Conservation (phyloP, 2,888 invertebrate genomes). For the Leptinotarsa peninsularis region DNA sequence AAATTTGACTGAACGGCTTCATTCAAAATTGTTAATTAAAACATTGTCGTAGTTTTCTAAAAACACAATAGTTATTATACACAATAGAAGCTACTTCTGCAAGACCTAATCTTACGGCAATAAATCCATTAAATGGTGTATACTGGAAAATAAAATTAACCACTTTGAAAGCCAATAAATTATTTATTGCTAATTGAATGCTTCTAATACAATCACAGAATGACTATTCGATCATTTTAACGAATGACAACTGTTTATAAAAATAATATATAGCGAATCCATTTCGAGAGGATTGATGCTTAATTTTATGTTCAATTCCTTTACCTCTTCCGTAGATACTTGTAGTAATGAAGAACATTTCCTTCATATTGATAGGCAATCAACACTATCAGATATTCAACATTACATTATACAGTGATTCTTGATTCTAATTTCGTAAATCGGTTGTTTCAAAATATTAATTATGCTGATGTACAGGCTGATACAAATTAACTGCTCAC, state of each 20-base stretch:
- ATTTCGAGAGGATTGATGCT: not conserved
- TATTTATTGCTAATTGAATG: slow-evolving; percentile 41
- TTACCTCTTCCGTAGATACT: not conserved
- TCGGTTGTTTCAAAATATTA: too few relatives aligned
- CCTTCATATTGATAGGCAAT: too few relatives aligned
- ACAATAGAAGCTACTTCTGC: slow-evolving; percentile 28
- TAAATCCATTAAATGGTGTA: slow-evolving; percentile 34
- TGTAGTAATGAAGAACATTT: not conserved
- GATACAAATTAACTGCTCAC: too few relatives aligned
- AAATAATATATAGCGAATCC: not conserved
- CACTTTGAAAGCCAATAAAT: slow-evolving; percentile 36
- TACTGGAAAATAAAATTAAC: slow-evolving; percentile 33
- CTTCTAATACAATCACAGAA: slow-evolving; percentile 30
- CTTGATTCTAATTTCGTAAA: too few relatives aligned
- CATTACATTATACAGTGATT: too few relatives aligned
- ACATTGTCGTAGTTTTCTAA: too few relatives aligned
- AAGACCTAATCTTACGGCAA: slow-evolving; percentile 31
- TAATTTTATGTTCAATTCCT: not conserved
- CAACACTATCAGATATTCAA: too few relatives aligned
- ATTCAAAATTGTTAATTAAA: too few relatives aligned
- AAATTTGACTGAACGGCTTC: too few relatives aligned
- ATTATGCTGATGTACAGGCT: too few relatives aligned
- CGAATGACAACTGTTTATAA: slow-evolving; percentile 26
- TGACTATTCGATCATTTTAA: slow-evolving; percentile 16
- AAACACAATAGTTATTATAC: not conserved